phyloP scores from a whole-genome alignment of 2,113 vertebrate genomes.

The Prunella fulvescens region DNA sequence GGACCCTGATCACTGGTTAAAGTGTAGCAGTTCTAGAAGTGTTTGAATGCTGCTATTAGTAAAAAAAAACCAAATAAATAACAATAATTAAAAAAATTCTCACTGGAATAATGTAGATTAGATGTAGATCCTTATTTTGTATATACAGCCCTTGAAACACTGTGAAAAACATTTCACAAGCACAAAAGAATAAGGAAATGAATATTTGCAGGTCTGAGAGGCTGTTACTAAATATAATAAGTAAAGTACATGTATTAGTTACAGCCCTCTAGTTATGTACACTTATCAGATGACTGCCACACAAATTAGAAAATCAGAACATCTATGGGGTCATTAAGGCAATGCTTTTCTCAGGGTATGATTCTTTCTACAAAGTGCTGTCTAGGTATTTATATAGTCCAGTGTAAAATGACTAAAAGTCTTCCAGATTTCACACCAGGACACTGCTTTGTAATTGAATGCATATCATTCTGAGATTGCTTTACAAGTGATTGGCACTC shows the following conservation, averaged over 20 bases:
- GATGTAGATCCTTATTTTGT: background rate
- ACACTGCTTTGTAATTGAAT: background rate
- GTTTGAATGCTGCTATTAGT: background rate
- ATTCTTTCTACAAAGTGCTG: background rate
- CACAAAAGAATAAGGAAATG: background rate
- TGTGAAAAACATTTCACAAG: background rate
- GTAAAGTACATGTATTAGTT: background rate
- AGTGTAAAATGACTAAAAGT: background rate
- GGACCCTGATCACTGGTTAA: background rate
- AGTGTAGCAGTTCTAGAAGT: background rate
- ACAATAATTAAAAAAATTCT: background rate
- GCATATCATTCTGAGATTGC: slow-evolving; percentile 1
- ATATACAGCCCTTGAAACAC: background rate
- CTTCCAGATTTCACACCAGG: slow-evolving; percentile 1
- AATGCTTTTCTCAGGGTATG: background rate
- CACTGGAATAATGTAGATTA: background rate
- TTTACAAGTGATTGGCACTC: slow-evolving; percentile 47
- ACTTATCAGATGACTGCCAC: background rate
- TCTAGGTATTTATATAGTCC: background rate
- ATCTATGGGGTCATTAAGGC: background rate
- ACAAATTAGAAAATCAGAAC: slow-evolving; percentile 19
- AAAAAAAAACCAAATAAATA: background rate
- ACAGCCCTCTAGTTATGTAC: background rate
- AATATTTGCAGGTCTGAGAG: background rate
- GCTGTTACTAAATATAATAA: background rate